Percentiles rank a stretch among this genome's conserved stretches.
Evolutionary conservation across 2,113 vertebrate species (phyloP).

Genomic region (Empidonax traillii): DNA sequence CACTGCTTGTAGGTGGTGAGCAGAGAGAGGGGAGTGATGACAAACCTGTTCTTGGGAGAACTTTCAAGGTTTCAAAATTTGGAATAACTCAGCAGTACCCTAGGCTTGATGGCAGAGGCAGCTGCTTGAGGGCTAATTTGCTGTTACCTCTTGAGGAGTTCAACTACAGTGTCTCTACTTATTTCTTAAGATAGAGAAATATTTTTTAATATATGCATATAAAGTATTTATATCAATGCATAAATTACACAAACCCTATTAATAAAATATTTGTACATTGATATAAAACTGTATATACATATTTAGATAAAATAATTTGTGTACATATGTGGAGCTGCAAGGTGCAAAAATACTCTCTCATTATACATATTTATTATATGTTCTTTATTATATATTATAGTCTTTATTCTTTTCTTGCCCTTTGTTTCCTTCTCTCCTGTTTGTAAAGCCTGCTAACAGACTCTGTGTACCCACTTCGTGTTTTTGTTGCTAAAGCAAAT

Average conservation of each 20-base stretch:
- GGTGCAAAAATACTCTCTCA: neutral
- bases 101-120: neutral
- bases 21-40: neutral
- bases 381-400: neutral
- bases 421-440: neutral
- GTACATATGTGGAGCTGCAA: neutral
- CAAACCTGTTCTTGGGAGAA: neutral
- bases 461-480: rapidly evolving
- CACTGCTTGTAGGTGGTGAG: neutral
- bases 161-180: neutral
- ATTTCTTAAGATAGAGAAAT: neutral
- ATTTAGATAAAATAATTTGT: too few species aligned
- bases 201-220: neutral
- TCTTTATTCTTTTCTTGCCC: neutral
- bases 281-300: neutral
- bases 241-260: neutral
- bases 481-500: neutral
- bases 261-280: neutral
- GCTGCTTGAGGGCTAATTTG: neutral
- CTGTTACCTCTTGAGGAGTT: neutral
- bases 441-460: neutral
- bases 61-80: neutral
- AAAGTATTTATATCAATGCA: too few species aligned
- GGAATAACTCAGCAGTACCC: rapidly evolving
- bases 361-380: neutral